Evolutionary conservation across 1,140 invertebrate species (phyloP).

Genomic region (Drosophila pectinifera): DNA sequence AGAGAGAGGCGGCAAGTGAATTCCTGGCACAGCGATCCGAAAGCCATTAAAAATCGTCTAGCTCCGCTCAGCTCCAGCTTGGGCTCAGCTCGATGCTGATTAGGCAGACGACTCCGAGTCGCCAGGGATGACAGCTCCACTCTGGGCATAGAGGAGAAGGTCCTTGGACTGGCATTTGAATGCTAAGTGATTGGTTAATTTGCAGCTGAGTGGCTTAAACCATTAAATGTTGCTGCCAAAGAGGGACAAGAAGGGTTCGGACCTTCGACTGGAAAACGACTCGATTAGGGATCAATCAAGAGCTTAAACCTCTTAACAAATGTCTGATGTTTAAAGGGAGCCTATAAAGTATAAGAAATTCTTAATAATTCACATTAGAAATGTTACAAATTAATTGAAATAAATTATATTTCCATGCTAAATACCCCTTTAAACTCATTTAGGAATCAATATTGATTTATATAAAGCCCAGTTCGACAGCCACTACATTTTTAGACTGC

Average conservation of each 20-base stretch:
- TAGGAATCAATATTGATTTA: neutral
- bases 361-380: too few relatives aligned
- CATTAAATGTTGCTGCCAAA: constrained; percentile 17
- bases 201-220: constrained; percentile 28
- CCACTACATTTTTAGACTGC: neutral
- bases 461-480: constrained; percentile 3
- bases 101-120: constrained; percentile 54
- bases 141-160: neutral
- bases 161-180: constrained; percentile 60
- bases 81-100: constrained; percentile 49
- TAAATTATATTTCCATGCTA: neutral
- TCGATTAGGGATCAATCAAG: constrained; percentile 3
- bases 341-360: neutral
- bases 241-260: neutral
- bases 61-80: constrained; percentile 1
- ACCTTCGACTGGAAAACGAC: neutral
- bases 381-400: neutral
- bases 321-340: neutral
- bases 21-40: constrained; percentile 32
- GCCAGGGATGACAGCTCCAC: constrained; percentile 49
- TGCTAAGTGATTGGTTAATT: constrained; percentile 80
- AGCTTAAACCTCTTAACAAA: neutral
- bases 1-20: constrained; percentile 27
- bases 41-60: constrained; percentile 60
- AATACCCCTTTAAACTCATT: neutral